Conservation (phyloP, 1,140 invertebrate species). For the Drosophila ogumai region DNA sequence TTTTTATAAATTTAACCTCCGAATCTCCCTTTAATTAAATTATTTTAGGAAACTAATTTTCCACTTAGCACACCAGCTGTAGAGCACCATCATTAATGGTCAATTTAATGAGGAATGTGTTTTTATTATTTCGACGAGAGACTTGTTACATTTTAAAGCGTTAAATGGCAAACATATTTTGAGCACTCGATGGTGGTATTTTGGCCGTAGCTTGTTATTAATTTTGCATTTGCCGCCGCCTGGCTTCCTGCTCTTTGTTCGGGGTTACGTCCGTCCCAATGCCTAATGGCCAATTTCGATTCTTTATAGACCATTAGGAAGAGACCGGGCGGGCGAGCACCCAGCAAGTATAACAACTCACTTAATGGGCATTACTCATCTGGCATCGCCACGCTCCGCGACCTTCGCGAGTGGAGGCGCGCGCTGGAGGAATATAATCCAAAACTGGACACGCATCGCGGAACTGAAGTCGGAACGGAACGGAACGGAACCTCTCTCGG, state of each 20-base stretch:
- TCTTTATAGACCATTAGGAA: conserved; percentile 69
- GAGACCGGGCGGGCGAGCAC: conserved; percentile 24
- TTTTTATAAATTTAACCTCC: background rate
- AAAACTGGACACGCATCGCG: conserved; percentile 50
- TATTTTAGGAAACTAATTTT: conserved; percentile 16
- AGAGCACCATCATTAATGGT: conserved; percentile 10
- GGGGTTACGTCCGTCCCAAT: conserved; percentile 35
- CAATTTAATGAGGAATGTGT: conserved; percentile 26
- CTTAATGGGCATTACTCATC: conserved; percentile 67
- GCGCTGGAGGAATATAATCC: conserved; percentile 16
- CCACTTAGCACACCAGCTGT: conserved; percentile 4
- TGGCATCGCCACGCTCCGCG: conserved; percentile 56
- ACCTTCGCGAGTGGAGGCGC: conserved; percentile 52
- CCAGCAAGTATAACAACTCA: conserved; percentile 48
- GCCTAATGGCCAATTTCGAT: conserved; percentile 67
- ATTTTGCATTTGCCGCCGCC: conserved; percentile 41
- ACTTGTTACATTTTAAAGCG: conserved; percentile 71
- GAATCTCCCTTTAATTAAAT: conserved; percentile 2
- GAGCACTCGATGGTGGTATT: conserved; percentile 32
- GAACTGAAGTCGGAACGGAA: conserved; percentile 58
- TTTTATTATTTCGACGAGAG: conserved; percentile 38
- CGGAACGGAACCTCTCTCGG: conserved; percentile 48
- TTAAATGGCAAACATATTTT: conserved; percentile 50
- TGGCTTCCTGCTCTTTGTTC: conserved; percentile 70
- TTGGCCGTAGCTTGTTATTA: conserved; percentile 34